A percentile compares a stretch with the other conserved stretches of the same genome.
Conservation (phyloP, 2,797 vertebrate species). For the Darevskia mixta region DNA sequence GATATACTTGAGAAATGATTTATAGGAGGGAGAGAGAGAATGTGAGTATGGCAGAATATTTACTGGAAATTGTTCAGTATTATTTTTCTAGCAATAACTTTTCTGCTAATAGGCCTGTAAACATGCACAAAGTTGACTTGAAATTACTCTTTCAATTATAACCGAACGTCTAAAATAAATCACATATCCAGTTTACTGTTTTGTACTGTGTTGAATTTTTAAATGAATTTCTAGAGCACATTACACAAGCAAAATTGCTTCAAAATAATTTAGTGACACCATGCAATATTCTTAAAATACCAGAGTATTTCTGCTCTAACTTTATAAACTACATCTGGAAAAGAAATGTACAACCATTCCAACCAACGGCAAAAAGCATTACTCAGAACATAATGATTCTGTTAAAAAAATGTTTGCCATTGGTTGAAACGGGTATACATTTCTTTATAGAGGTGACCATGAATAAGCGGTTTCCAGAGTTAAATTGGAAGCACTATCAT, state of each 20-base stretch:
- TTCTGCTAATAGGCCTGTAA: conserved; percentile 62
- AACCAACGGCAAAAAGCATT: background rate
- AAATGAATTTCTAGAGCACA: background rate
- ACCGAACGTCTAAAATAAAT: conserved; percentile 57
- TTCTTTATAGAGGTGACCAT: conserved; percentile 20
- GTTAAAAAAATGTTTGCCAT: background rate
- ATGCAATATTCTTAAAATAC: background rate
- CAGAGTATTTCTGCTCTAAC: background rate
- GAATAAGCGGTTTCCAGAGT: conserved; percentile 22
- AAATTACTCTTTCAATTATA: conserved; percentile 56
- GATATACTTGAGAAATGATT: conserved; percentile 50
- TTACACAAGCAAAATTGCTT: conserved; percentile 10
- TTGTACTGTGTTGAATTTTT: conserved; percentile 29
- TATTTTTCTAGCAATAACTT: conserved; percentile 57
- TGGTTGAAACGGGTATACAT: conserved; percentile 6
- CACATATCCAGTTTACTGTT: conserved; percentile 48
- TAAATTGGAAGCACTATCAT: background rate
- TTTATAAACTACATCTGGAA: conserved; percentile 15
- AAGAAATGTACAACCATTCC: background rate
- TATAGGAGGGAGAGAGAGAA: conserved; percentile 59
- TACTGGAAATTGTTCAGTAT: conserved; percentile 59
- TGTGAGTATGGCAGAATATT: conserved; percentile 29
- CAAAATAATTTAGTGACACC: conserved; percentile 10
- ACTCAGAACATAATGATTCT: background rate
- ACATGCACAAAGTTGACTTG: conserved; percentile 40